phyloP scores from a whole-genome alignment of 2,888 invertebrate species.

The Antheraea yamamai region DNA sequence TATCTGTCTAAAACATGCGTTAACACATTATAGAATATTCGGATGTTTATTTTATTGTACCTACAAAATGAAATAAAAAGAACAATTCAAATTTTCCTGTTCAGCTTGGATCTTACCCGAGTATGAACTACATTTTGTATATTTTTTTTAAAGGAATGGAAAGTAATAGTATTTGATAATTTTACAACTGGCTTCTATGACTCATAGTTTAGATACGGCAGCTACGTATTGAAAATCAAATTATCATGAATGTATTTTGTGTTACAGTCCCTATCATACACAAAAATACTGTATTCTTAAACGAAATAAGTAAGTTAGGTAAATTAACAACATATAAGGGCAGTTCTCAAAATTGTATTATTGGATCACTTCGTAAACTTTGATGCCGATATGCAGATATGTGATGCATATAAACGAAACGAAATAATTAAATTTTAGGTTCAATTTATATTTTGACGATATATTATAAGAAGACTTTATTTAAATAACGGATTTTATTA shows the following conservation, averaged over 20 bases:
- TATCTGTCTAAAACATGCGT: neutral
- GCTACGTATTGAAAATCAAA: neutral
- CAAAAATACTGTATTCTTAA: neutral
- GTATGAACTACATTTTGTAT: neutral
- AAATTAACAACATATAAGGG: neutral
- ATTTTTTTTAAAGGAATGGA: neutral
- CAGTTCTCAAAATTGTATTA: neutral
- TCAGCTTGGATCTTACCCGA: neutral
- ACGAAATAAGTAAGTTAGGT: neutral
- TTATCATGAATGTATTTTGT: neutral
- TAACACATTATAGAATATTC: neutral
- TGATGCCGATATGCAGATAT: neutral
- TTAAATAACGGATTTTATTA: no score
- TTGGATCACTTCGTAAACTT: neutral
- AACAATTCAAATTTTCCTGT: neutral
- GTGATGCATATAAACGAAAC: no score
- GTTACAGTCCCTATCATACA: neutral
- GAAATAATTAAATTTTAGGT: no score
- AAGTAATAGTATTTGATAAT: neutral
- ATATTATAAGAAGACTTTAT: no score
- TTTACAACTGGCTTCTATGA: neutral
- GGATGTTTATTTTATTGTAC: neutral
- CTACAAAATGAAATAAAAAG: neutral
- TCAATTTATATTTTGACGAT: no score
- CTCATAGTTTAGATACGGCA: neutral